phyloP scores from a whole-genome alignment of 2,888 invertebrate genomes.

The Uropetala carovei region DNA sequence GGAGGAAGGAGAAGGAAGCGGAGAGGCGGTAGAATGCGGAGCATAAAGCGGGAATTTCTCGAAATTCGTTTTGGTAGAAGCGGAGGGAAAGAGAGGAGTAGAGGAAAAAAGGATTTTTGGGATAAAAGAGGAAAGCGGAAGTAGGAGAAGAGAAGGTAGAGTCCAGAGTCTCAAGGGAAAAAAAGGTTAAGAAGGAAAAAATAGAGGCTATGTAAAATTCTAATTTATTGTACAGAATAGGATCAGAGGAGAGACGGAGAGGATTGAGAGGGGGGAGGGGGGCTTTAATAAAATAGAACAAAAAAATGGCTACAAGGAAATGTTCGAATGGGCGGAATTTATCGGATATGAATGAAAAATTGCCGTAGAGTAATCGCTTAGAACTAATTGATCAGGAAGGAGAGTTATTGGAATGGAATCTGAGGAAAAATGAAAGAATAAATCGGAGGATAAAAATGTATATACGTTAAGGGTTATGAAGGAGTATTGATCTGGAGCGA shows the following conservation, averaged over 20 bases:
- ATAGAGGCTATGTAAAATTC: neutral
- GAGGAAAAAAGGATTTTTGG: neutral
- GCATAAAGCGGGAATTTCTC: neutral
- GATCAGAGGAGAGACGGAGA: neutral
- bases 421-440: neutral
- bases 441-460: neutral
- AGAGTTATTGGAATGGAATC: neutral
- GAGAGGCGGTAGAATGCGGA: neutral
- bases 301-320: neutral
- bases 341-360: constrained; percentile 22
- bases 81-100: neutral
- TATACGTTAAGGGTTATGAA: neutral
- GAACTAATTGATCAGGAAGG: constrained; percentile 28
- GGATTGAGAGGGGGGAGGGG: neutral
- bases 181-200: neutral
- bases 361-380: neutral
- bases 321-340: neutral
- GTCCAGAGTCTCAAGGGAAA: neutral
- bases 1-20: neutral
- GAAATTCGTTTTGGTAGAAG: neutral
- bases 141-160: neutral
- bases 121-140: neutral
- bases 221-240: neutral
- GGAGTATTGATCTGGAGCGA: neutral
- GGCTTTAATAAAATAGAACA: neutral